phyloP scores from a whole-genome alignment of 2,113 vertebrate species.

The Eulacestoma nigropectus region DNA sequence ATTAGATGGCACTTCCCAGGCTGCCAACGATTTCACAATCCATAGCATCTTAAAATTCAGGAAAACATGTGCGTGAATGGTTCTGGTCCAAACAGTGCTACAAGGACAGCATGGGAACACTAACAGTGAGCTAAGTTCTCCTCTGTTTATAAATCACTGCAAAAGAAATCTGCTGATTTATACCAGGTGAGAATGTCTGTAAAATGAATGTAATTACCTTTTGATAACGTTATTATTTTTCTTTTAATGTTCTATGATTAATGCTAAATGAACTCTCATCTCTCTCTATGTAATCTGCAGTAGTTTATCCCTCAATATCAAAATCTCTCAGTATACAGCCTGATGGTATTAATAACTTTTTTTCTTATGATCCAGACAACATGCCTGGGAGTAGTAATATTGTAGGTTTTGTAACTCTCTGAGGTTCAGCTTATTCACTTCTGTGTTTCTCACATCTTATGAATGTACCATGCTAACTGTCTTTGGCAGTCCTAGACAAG shows the following conservation, averaged over 20 bases:
- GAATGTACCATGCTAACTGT: background rate
- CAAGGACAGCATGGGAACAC: background rate
- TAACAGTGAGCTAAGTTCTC: background rate
- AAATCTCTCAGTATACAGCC: background rate
- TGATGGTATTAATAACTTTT: background rate
- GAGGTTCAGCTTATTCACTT: background rate
- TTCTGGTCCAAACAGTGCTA: background rate
- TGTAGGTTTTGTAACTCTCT: background rate
- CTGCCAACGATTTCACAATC: background rate
- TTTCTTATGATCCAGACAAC: background rate
- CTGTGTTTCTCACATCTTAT: background rate
- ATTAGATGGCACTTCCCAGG: background rate
- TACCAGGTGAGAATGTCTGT: background rate
- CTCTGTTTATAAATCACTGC: background rate
- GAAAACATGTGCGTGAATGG: background rate
- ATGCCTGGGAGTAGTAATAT: background rate
- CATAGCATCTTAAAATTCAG: background rate
- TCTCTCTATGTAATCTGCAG: background rate
- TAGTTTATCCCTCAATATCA: background rate
- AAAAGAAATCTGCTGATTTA: background rate
- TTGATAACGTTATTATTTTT: background rate
- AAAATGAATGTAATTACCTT: background rate
- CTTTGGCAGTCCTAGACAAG: background rate
- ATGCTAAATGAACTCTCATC: background rate
- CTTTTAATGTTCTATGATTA: background rate